Conservation (phyloP, 2,888 invertebrate species). For the Caenorhabditis wallacei region DNA sequence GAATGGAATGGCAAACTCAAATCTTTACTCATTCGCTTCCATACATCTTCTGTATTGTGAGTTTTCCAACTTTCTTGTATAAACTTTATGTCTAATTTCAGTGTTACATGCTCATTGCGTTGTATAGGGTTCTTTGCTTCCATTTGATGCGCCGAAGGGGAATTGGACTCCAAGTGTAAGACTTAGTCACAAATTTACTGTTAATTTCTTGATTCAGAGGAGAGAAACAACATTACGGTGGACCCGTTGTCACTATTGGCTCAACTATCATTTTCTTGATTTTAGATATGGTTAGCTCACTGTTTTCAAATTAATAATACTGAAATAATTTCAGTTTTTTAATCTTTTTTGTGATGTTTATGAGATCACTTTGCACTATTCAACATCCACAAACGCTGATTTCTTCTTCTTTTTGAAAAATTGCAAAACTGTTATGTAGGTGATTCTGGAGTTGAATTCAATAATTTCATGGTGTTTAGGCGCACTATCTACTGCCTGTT, state of each 20-base stretch:
- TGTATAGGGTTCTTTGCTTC: background rate
- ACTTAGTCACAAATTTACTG: background rate
- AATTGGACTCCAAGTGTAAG: conserved; percentile 1
- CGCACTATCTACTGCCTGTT: conserved; percentile 12
- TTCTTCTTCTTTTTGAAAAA: conserved; percentile 20
- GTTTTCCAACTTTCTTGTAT: background rate
- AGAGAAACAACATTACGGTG: conserved; percentile 21
- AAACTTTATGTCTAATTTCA: background rate
- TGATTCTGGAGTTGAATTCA: background rate
- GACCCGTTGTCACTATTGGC: background rate
- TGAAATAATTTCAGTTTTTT: conserved; percentile 20
- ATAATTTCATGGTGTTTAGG: background rate
- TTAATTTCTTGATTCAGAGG: conserved; percentile 1
- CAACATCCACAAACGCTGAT: conserved; percentile 1
- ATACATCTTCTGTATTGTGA: conserved; percentile 11
- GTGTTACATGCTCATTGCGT: conserved; percentile 1
- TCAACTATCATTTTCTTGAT: background rate
- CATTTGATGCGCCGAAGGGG: conserved; percentile 3
- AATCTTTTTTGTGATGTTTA: conserved; percentile 23
- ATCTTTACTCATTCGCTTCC: conserved; percentile 19
- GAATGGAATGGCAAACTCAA: conserved; percentile 37
- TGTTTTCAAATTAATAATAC: background rate
- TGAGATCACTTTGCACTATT: conserved; percentile 26
- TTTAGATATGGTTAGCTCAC: conserved; percentile 22
- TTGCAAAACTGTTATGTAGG: conserved; percentile 20